Percentiles rank a stretch among this genome's conserved stretches.
phyloP scores from a whole-genome alignment of 2,113 vertebrate genomes.

The Zingel zingel region DNA sequence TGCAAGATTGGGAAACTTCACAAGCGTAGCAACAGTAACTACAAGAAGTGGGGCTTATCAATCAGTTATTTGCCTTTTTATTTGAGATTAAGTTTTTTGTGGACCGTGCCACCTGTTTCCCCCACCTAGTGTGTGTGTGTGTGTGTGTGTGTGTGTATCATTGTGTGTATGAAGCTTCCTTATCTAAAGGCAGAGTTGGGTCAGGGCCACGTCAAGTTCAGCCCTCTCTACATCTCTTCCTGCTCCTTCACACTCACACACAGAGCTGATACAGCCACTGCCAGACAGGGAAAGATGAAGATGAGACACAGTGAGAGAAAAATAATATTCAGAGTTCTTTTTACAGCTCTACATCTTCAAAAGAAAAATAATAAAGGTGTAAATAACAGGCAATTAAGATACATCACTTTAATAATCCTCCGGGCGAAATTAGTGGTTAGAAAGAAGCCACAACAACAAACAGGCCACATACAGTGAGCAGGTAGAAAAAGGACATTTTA shows the following conservation, averaged over 20 bases:
- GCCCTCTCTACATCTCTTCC: constrained; percentile 35
- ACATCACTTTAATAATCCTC: neutral
- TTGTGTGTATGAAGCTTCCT: constrained; percentile 51
- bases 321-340: neutral
- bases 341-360: neutral
- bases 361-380: neutral
- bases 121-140: neutral
- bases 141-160: neutral
- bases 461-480: neutral
- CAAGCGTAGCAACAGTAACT: neutral
- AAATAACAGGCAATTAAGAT: neutral
- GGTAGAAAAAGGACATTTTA: neutral
- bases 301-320: neutral
- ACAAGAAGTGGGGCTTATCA: neutral
- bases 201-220: constrained; percentile 69
- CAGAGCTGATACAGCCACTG: constrained; percentile 4
- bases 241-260: constrained; percentile 24
- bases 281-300: neutral
- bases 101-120: constrained; percentile 26
- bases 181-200: constrained; percentile 75
- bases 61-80: neutral
- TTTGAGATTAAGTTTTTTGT: neutral
- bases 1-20: neutral
- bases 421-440: neutral
- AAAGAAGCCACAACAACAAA: neutral